Conservation (phyloP, 2,113 vertebrate species). For the Platichthys flesus region DNA sequence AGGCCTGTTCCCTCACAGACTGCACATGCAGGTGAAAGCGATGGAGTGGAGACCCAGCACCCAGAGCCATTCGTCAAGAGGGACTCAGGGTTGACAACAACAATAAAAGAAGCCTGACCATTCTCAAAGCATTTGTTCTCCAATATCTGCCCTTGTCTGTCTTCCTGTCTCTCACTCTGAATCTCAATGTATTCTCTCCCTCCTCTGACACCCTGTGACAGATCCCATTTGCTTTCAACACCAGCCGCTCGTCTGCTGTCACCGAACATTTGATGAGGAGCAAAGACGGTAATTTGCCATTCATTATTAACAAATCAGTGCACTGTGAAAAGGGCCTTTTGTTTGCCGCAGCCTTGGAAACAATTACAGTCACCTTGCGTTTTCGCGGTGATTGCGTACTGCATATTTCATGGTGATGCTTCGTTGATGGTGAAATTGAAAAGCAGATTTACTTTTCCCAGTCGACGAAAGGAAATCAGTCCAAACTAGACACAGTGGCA, state of each 20-base stretch:
- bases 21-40: slow-evolving; percentile 31
- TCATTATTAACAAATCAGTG: slow-evolving; percentile 68
- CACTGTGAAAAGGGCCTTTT: slow-evolving; percentile 57
- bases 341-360: slow-evolving; percentile 55
- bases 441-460: slow-evolving; percentile 55
- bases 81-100: slow-evolving; percentile 14
- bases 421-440: slow-evolving; percentile 50
- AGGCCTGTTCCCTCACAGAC: slow-evolving; percentile 13
- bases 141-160: background rate
- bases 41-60: slow-evolving; percentile 22
- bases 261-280: slow-evolving; percentile 58
- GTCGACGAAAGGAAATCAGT: slow-evolving; percentile 38
- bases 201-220: slow-evolving; percentile 54
- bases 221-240: slow-evolving; percentile 62
- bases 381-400: slow-evolving; percentile 44
- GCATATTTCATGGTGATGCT: slow-evolving; percentile 55
- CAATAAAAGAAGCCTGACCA: background rate
- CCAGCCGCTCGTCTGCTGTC: slow-evolving; percentile 57
- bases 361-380: slow-evolving; percentile 52
- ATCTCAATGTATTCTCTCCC: background rate
- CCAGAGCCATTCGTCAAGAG: slow-evolving; percentile 11
- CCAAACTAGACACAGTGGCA: background rate
- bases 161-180: slow-evolving; percentile 9
- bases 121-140: background rate
- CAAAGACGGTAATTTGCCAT: slow-evolving; percentile 65